Conservation (phyloP, 2,113 vertebrate species). For the Syngnathus floridae region DNA sequence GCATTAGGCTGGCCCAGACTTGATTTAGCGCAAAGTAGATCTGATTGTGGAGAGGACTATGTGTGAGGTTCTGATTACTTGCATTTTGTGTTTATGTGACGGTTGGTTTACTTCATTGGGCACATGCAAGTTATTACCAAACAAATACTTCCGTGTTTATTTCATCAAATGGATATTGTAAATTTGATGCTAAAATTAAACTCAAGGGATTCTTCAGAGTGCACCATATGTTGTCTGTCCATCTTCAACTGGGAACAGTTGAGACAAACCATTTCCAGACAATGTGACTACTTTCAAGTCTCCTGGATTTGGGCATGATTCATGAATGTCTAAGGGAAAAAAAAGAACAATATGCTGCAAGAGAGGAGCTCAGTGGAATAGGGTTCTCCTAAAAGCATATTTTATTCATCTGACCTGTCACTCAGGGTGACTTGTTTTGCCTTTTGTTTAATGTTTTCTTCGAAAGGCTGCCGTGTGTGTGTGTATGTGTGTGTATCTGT, state of each 20-base stretch:
- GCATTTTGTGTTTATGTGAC: slow-evolving; percentile 1
- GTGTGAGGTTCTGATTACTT: not conserved
- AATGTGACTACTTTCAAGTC: slow-evolving; percentile 31
- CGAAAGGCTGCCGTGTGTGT: slow-evolving; percentile 29
- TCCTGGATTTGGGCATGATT: slow-evolving; percentile 34
- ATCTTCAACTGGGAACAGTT: slow-evolving; percentile 9
- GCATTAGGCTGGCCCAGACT: slow-evolving; percentile 75
- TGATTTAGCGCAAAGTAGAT: slow-evolving; percentile 63
- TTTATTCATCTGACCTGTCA: slow-evolving; percentile 57
- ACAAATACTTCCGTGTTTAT: not conserved
- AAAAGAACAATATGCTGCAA: slow-evolving; percentile 34
- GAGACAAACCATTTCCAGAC: slow-evolving; percentile 22
- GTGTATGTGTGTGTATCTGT: slow-evolving; percentile 28
- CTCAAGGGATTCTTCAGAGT: slow-evolving; percentile 6
- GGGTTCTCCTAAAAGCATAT: slow-evolving; percentile 40
- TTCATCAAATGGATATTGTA: not conserved
- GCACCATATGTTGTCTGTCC: slow-evolving; percentile 1
- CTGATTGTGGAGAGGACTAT: slow-evolving; percentile 28
- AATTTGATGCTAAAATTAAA: slow-evolving; percentile 1
- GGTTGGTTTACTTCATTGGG: not conserved
- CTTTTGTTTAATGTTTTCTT: slow-evolving; percentile 54
- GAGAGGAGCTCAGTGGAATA: slow-evolving; percentile 31
- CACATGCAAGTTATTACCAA: not conserved
- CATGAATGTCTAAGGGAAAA: slow-evolving; percentile 40
- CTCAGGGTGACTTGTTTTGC: slow-evolving; percentile 42